phyloP scores from a whole-genome alignment of 2,113 vertebrate species.

The Malurus elegans region DNA sequence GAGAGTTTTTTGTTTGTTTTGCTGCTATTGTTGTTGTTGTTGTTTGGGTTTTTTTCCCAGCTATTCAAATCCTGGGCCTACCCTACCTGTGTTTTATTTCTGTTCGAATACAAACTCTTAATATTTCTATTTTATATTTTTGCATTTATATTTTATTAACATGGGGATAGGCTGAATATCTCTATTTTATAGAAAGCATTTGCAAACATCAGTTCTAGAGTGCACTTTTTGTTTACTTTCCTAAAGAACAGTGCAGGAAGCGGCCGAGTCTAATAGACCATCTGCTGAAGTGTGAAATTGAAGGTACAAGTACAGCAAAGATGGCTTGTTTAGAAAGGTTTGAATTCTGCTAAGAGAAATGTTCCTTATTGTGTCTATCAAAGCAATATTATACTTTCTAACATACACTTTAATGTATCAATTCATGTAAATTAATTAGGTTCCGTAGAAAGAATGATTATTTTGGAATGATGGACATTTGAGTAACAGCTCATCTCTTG shows the following conservation, averaged over 20 bases:
- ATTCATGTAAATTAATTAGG: neutral
- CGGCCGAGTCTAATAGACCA: neutral
- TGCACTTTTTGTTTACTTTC: neutral
- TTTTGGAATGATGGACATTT: neutral
- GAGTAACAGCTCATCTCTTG: neutral
- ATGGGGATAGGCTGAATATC: neutral
- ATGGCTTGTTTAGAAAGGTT: neutral
- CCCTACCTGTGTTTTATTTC: neutral
- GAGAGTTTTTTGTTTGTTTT: neutral
- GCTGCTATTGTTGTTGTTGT: neutral
- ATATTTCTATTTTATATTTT: neutral
- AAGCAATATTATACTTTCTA: neutral
- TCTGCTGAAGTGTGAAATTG: constrained; percentile 16
- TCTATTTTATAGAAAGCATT: neutral
- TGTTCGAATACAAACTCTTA: neutral
- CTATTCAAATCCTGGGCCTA: neutral
- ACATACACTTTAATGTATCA: neutral
- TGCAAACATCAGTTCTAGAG: neutral
- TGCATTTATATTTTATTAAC: neutral
- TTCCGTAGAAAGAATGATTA: neutral
- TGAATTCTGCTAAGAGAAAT: neutral
- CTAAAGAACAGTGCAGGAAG: neutral
- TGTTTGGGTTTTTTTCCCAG: neutral
- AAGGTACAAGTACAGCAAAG: neutral
- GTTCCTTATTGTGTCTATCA: neutral